Evolutionary conservation across 1,140 invertebrate species (phyloP).

Genomic region (Drosophila parabipectinata): DNA sequence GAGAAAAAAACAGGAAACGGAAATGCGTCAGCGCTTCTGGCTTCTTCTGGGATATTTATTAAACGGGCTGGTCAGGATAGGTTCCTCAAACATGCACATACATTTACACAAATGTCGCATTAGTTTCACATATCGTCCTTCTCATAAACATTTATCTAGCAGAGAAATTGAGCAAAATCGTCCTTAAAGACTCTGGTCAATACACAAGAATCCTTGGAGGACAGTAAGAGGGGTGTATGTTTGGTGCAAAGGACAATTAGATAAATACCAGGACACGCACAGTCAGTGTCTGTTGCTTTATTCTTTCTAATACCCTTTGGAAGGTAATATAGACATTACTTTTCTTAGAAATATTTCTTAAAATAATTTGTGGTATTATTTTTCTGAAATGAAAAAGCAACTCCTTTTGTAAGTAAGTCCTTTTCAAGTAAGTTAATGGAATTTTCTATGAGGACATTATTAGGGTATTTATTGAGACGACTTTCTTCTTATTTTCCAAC

Average conservation of each 20-base stretch:
- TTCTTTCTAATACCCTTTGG: slow-evolving; percentile 2
- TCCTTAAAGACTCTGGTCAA: slow-evolving; percentile 51
- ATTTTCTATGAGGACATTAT: background rate
- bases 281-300: slow-evolving; percentile 28
- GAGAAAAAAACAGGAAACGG: slow-evolving; percentile 66
- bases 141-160: slow-evolving; percentile 63
- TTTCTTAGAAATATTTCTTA: background rate
- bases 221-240: slow-evolving; percentile 17
- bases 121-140: slow-evolving; percentile 67
- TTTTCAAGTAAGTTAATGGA: background rate
- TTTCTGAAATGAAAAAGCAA: too few species aligned
- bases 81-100: slow-evolving; percentile 38
- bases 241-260: slow-evolving; percentile 56
- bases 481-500: background rate
- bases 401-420: too few species aligned
- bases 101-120: slow-evolving; percentile 61
- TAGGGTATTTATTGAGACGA: background rate
- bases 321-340: background rate
- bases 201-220: slow-evolving; percentile 15
- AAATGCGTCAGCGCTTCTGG: slow-evolving; percentile 60
- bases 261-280: slow-evolving; percentile 77
- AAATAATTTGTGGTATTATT: too few species aligned
- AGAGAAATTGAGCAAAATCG: slow-evolving; percentile 52
- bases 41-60: slow-evolving; percentile 63
- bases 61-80: slow-evolving; percentile 55